Base-by-base conservation (phyloP, 1,140 invertebrate species). In the Magallana ariakensis region DNA sequence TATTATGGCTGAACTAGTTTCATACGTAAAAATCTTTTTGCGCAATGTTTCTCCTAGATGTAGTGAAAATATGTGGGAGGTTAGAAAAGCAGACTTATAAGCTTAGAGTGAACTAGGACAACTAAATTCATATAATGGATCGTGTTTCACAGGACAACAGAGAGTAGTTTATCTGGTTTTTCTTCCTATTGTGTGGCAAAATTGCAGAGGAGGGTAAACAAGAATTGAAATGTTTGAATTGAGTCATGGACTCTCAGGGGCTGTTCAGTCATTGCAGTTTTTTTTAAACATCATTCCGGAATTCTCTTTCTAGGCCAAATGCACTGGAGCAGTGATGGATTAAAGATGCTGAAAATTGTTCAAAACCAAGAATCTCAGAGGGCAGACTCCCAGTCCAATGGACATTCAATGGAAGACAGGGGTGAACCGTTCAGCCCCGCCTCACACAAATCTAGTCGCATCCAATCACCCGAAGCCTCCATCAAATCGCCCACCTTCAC, bases 341-440 rank as follows among this genome's bases (percentile, higher is more conserved):
- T 70, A 22, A 70, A 70, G 66, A 70, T 70, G 66, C 66, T 70
- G 66, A 70, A 70, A 70, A 70, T 70, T 70, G 66, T 70, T 70
- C 66, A 70, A 70, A 70, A 70, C 66, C 66, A 70, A 70, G 66
- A 70, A 70, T 70, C 66, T 70, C 66, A 26, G 13, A 70, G 22
- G 33, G 19, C 66, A 70, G 66, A 11, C 66, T 70, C 66, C 1
- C 66, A 70, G 66, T 70, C 66, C n/a, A 70, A 70, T 13, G 33
- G 66, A 33, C 22, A 8, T 19, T 70, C 66, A 19, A 7, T 26
- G 66, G 66, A 22, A 19, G 66, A 70, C 8, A 26, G 66, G 66
- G 66, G 66, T 22, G 66, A 22, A 26, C 9, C 66, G 10, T 33
- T 26, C 22, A 22, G 11, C 66, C 66, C 33, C n/a, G 22, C 66